phyloP scores from a whole-genome alignment of 2,113 vertebrate genomes.

The Enhydra lutris region DNA sequence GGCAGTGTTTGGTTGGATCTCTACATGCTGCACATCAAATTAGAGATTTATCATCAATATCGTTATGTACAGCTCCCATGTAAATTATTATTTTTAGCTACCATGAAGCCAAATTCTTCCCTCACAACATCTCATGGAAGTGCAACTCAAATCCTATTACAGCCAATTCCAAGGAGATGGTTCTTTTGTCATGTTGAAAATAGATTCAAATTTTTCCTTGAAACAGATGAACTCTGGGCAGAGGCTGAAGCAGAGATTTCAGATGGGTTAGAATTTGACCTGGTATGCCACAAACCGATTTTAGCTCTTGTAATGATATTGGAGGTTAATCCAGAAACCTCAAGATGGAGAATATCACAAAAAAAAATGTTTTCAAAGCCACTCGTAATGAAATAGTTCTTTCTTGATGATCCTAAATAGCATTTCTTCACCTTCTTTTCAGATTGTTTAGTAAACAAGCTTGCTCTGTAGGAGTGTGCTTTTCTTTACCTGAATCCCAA shows the following conservation, averaged over 20 bases:
- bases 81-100: not conserved
- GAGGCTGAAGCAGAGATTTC: not conserved
- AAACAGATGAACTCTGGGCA: constrained; percentile 27
- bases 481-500: constrained; percentile 59
- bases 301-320: not conserved
- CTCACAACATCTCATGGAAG: not conserved
- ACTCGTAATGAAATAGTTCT: not conserved
- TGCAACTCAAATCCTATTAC: not conserved
- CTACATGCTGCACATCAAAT: not conserved
- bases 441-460: not conserved
- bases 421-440: constrained; percentile 29
- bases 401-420: not conserved
- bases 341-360: not conserved
- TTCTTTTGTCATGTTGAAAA: not conserved
- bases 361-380: not conserved
- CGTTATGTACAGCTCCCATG: not conserved
- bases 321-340: constrained; percentile 16
- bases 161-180: not conserved
- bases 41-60: not conserved
- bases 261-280: not conserved
- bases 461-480: not conserved
- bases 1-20: not conserved
- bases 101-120: not conserved
- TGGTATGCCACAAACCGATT: constrained; percentile 23
- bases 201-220: not conserved